Evolutionary conservation across 1,140 invertebrate species (phyloP).

Genomic region (Bombus fervidus): DNA sequence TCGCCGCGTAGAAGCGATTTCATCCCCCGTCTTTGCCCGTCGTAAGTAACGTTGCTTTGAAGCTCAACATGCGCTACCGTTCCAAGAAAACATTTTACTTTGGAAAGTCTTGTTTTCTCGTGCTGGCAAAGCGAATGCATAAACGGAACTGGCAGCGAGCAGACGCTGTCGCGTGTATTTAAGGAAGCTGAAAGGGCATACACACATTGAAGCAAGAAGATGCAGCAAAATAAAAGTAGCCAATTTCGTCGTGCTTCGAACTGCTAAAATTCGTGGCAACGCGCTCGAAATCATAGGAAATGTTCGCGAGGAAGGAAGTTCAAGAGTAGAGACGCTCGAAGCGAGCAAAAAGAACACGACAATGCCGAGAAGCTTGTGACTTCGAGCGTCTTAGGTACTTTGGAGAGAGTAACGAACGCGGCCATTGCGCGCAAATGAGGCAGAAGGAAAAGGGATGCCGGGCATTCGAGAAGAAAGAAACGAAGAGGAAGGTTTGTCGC

Average conservation of each 20-base stretch:
- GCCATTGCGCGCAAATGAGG: constrained; percentile 15
- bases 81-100: constrained; percentile 36
- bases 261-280: background rate
- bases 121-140: constrained; percentile 20
- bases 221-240: constrained; percentile 20
- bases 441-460: constrained; percentile 18
- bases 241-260: too few species aligned
- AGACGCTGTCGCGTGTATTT: background rate
- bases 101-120: background rate
- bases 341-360: background rate
- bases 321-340: background rate
- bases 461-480: constrained; percentile 16
- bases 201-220: background rate
- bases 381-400: background rate
- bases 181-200: constrained; percentile 7
- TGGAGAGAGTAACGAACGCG: background rate
- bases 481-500: background rate
- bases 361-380: background rate
- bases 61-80: constrained; percentile 22
- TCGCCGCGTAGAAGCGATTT: constrained; percentile 47
- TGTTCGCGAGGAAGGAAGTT: too few species aligned
- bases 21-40: constrained; percentile 9
- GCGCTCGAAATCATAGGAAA: background rate
- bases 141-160: background rate
- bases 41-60: constrained; percentile 26